Base-by-base conservation (phyloP, 2,888 invertebrate species). In the Polydrusus tereticollis region DNA sequence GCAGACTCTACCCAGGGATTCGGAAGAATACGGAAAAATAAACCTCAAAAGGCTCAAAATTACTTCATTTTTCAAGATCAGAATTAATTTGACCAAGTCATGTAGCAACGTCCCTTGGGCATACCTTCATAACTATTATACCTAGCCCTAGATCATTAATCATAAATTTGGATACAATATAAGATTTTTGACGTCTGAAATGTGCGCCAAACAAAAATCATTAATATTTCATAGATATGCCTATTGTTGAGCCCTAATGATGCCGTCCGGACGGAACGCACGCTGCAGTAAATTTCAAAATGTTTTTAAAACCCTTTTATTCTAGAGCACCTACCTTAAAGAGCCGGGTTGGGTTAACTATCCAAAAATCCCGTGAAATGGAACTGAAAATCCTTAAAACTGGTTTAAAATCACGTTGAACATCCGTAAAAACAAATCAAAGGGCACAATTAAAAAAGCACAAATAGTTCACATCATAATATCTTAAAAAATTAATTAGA, bases 171-270 rank as follows among this genome's bases (percentile, higher is more conserved):
- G 81, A 78, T 80, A 85, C 84, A 85, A 85, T 83, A 81, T 82
- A 80, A 81, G 78, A 83, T 84, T 85, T 85, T 83, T 84, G 85
- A 84, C 85, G 83, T 81, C 80, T 80, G 78, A 82, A 83, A 83
- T 83, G 80, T 80, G 84, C 81, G 82, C 83, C 84, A 83, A 83
- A 83, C 80, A 82, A 84, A 78, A 84, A 85, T 85, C 84, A 85
- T 85, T 86, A 85, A 88, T 88, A 87, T 87, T 86, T 87, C 86
- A 86, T 86, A 85, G 85, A 86, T 73, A 69, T 84, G 83, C 80
- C 81, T 80, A 82, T 84, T 85, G 83, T 84, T 77, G 77, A 72
- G 69, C 70, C 29, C 75, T 83, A 83, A 84, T 83, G 83, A 82
- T 83, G 79, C 78, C 73, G 65, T 64, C 69, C 20, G 67, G 77